phyloP scores from a whole-genome alignment of 2,797 vertebrate species.

The Fistularia commersonii region DNA sequence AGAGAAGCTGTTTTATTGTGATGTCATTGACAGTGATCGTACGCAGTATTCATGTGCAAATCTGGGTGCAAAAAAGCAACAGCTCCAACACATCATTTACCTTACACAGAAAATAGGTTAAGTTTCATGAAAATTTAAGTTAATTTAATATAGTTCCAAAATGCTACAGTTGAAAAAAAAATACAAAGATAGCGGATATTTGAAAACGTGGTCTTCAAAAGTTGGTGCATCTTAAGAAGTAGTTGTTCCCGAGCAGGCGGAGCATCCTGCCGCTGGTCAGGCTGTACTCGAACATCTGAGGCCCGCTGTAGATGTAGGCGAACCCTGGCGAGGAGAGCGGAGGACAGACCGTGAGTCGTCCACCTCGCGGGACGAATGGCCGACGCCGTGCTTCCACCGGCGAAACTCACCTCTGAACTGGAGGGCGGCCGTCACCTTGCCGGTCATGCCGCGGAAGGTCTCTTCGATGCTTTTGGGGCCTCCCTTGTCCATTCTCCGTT shows the following conservation, averaged over 20 bases:
- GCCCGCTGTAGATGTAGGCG: constrained; percentile 67
- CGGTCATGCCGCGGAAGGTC: constrained; percentile 69
- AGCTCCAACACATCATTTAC: too few species aligned
- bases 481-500: constrained; percentile 68
- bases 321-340: constrained; percentile 52
- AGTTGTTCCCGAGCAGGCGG: constrained; percentile 49
- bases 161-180: too few species aligned
- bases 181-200: too few species aligned
- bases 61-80: too few species aligned
- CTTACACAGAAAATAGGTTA: too few species aligned
- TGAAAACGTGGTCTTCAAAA: constrained; percentile 26
- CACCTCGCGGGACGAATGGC: neutral
- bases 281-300: constrained; percentile 53
- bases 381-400: neutral
- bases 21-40: too few species aligned
- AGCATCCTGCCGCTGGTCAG: constrained; percentile 23
- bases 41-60: too few species aligned
- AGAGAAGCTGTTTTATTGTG: too few species aligned
- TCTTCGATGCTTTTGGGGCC: constrained; percentile 63
- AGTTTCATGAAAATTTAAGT: too few species aligned
- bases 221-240: constrained; percentile 63
- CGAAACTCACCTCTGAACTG: constrained; percentile 71
- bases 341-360: neutral
- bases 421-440: constrained; percentile 77
- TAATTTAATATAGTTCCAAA: too few species aligned